These are phyloP conservation scores for Dascyllus trimaculatus DNA, from an alignment of 2,113 vertebrate genomes.

Conservation along the genomic window DNA sequence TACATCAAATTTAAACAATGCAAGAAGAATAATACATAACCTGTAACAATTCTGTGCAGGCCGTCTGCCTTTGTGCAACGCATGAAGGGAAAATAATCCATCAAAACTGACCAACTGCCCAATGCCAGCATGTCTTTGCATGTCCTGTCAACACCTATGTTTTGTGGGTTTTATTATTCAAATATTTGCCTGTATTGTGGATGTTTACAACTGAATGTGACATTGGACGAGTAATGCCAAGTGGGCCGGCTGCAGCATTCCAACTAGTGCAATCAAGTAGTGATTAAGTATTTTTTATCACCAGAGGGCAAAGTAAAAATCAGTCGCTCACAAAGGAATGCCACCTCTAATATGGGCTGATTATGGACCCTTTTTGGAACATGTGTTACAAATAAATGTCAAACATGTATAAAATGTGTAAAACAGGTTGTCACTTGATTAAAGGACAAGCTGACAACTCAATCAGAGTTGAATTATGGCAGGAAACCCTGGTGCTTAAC, in stretches of 20 bases:
- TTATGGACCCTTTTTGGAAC: conserved; percentile 36
- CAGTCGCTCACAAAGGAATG: conserved; percentile 41
- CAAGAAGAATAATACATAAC: background rate
- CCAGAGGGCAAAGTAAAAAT: conserved; percentile 57
- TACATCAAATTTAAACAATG: too few species aligned
- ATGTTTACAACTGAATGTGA: conserved; percentile 63
- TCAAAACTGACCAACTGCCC: background rate
- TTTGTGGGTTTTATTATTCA: conserved; percentile 49
- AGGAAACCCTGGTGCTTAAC: background rate
- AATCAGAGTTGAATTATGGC: background rate
- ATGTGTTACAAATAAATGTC: conserved; percentile 30
- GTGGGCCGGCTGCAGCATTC: conserved; percentile 29
- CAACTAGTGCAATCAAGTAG: conserved; percentile 64
- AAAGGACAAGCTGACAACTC: conserved; percentile 4
- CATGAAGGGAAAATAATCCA: conserved; percentile 12
- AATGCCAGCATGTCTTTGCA: conserved; percentile 3
- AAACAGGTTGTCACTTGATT: conserved; percentile 27
- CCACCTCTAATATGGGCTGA: conserved; percentile 32
- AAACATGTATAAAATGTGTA: conserved; percentile 16
- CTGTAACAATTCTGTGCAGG: background rate
- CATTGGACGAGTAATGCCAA: conserved; percentile 61
- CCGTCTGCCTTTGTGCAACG: conserved; percentile 13
- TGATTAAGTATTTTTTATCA: conserved; percentile 69
- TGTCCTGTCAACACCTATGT: conserved; percentile 28
- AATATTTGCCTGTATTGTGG: conserved; percentile 54